These are phyloP conservation scores for Moxostoma hubbsi DNA, from an alignment of 2,797 vertebrate genomes.

Conservation along the genomic window DNA sequence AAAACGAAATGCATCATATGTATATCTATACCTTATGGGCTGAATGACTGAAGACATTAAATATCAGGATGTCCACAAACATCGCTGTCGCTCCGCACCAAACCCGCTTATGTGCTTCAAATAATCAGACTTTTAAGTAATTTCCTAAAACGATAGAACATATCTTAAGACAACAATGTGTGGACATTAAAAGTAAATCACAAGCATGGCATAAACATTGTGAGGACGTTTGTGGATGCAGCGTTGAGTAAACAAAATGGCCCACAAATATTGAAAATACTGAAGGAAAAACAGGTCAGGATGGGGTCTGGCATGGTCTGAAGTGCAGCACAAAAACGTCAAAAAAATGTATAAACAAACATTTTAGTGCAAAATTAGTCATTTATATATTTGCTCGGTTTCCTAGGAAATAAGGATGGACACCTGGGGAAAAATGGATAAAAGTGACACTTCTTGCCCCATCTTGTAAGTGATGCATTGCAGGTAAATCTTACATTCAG, in stretches of 20 bases:
- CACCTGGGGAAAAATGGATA: too few relatives aligned
- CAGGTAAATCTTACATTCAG: too few relatives aligned
- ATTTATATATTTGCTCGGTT: too few relatives aligned
- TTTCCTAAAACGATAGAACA: neutral
- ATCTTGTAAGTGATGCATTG: too few relatives aligned
- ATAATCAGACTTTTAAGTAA: conserved; percentile 22
- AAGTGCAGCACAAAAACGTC: neutral
- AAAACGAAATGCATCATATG: neutral
- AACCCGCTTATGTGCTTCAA: neutral
- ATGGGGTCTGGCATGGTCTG: neutral
- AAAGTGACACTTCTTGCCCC: too few relatives aligned
- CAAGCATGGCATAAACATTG: neutral
- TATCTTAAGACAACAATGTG: conserved; percentile 14
- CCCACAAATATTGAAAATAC: neutral
- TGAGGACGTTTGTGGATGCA: conserved; percentile 2
- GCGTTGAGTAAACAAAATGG: neutral
- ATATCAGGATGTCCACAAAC: conserved; percentile 4
- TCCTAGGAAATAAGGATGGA: too few relatives aligned
- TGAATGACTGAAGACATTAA: neutral
- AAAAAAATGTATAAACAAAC: neutral
- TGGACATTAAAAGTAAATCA: conserved; percentile 1
- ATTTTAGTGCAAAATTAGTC: too few relatives aligned
- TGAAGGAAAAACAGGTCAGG: neutral
- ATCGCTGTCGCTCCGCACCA: neutral
- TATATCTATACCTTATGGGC: neutral